These are phyloP conservation scores for Sarcophilus harrisii DNA, from an alignment of 2,797 vertebrate species.

Conservation along the genomic window DNA sequence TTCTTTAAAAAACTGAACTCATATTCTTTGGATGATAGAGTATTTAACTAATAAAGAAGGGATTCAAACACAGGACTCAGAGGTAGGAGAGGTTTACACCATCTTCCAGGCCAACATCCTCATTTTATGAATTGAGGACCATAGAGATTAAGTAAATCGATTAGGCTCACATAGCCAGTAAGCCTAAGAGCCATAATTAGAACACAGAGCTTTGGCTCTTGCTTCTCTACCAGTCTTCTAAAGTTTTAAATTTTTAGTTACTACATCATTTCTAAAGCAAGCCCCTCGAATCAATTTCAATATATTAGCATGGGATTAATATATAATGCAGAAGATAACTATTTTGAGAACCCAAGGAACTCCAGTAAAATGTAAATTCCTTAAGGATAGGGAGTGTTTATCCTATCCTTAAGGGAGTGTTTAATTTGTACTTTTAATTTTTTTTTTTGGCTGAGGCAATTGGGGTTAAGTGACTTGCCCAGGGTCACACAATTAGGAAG, in stretches of 20 bases:
- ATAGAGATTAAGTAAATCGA: background rate
- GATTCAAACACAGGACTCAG: background rate
- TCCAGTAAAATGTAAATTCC: background rate
- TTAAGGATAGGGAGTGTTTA: background rate
- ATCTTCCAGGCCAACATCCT: background rate
- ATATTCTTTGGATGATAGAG: constrained; percentile 52
- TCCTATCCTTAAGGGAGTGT: no score
- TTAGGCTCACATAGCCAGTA: background rate
- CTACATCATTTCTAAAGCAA: constrained; percentile 53
- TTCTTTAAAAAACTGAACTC: constrained; percentile 51
- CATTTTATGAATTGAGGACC: background rate
- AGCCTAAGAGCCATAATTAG: background rate
- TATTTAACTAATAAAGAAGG: constrained; percentile 48
- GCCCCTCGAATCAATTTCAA: background rate
- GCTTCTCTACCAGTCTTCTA: constrained; percentile 1
- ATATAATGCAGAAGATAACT: background rate
- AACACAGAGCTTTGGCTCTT: background rate
- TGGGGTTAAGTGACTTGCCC: no score
- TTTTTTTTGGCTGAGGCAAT: no score
- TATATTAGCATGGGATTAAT: constrained; percentile 11
- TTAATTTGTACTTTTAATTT: no score
- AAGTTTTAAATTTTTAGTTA: constrained; percentile 48
- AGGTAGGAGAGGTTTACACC: background rate
- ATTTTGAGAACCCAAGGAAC: background rate
- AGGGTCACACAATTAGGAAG: no score